Evolutionary conservation across 2,888 invertebrate genomes (phyloP), one percentile per base, ranked within the genome.

Genomic region (Cerceris rybyensis): DNA sequence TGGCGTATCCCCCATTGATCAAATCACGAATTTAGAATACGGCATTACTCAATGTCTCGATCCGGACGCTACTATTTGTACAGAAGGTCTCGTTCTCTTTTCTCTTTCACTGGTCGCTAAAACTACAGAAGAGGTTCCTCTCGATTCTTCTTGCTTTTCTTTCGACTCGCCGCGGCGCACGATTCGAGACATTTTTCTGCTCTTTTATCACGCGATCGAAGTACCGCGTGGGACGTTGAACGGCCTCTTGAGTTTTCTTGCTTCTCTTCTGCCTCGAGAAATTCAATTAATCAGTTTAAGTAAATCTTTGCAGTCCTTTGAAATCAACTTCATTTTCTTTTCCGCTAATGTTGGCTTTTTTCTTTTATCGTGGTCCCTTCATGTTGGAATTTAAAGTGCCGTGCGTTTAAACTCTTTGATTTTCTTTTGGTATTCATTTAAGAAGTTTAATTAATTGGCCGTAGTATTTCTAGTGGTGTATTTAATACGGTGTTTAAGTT

Each of bases 11-110:
- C 13, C 8, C 69, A 65, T 81, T 65, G 70, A 81, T 76, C 43
- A 70, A 50, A 72, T 68, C 49, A 14, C 61, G 52, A 52, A 71
- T 71, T 69, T 63, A 17, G 59, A 72, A 75, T 65, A 42, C 8
- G 49, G 41, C 67, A 60, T 68, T 66, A 58, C 13, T 80, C 60
- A 52, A 52, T 50, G 63, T 70, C 60, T 14, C 16, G 43, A 41
- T 17, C 43, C 55, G 46, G 54, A 59, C 60, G 43, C 13, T 43
- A 14, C 41, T 59, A 54, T 61, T 67, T 66, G 11, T 60, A n/a
- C 39, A 58, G 55, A 13, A 11, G 11, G 6, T 41, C 55, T 55
- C 39, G n/a, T 42, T 39, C 13, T 42, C 8, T 54, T 11, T 46
- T 46, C 28, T 28, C 28, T 28, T 28, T 28, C 28, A 28, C 28